Evolutionary conservation across 2,888 invertebrate species (phyloP), one percentile per base, ranked within the genome.

Genomic region (Reticulitermes lucifugus): DNA sequence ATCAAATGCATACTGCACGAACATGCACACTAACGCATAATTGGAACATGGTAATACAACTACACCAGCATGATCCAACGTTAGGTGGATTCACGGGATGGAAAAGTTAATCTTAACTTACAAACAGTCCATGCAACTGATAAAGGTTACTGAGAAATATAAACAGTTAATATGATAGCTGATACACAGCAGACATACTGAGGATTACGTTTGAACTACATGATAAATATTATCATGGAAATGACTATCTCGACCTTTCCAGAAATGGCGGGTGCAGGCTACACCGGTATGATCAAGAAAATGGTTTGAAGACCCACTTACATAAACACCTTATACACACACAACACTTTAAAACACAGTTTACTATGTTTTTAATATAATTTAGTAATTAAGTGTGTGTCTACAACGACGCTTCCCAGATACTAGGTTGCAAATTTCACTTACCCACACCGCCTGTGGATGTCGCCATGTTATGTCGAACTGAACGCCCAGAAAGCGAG

Each of bases 371-470:
- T 55, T 14, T 18, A 55, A 65, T 10, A n/a, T 25, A 21, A 21
- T 21, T 12, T 7, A 25, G 65, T n/a, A 25, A 65, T 65, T 25
- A 25, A 25, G 9, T 65, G 6, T 12, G 6, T n/a, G 65, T 0
- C 65, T n/a, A 65, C 5, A 12, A 51, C 22, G 73, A 29, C 25
- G 43, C n/a, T 70, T 79, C 43, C 41, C 21, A 41, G 35, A 60
- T 7, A 83, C n/a, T 29, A 65, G 22, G 18, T 79, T 51, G 29
- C 60, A 77, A 43, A 70, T 83, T 25, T 82, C 59, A 86, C 88
- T 87, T 82, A 88, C 88, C 88, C 87, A 88, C 88, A 86, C 87
- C 88, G 82, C 87, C 86, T 70, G 87, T 87, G 87, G 87, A 86
- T 84, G 87, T 86, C 87, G 88, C 87, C 88, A 88, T 88, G 71